These are phyloP conservation scores for Ophion ellenae DNA, from an alignment of 2,888 invertebrate genomes.

Conservation along the genomic window DNA sequence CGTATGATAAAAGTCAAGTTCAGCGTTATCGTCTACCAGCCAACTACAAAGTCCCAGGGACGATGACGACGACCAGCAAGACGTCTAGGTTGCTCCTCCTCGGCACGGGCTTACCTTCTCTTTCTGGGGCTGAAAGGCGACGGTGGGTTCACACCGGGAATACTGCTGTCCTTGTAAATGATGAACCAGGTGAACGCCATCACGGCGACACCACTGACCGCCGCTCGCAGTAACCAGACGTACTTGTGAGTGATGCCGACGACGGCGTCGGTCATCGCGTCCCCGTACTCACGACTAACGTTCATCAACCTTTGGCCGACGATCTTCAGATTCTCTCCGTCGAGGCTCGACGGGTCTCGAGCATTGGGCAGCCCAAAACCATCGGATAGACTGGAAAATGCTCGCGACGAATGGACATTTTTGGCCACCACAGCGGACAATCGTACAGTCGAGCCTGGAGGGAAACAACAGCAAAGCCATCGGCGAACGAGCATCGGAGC, in stretches of 20 bases:
- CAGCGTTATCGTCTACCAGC: slow-evolving; percentile 8
- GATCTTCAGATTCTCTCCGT: slow-evolving; percentile 30
- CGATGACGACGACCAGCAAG: neutral
- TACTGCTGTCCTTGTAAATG: slow-evolving; percentile 87
- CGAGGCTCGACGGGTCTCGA: slow-evolving; percentile 37
- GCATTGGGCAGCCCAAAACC: slow-evolving; percentile 38
- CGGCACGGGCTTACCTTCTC: slow-evolving; percentile 81
- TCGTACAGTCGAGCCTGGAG: slow-evolving; percentile 27
- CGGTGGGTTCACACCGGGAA: slow-evolving; percentile 87
- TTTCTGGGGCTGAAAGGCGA: slow-evolving; percentile 86
- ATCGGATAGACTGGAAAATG: slow-evolving; percentile 39
- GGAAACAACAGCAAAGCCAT: neutral
- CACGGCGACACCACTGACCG: slow-evolving; percentile 83
- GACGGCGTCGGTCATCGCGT: slow-evolving; percentile 54
- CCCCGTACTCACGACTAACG: slow-evolving; percentile 66
- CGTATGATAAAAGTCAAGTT: neutral
- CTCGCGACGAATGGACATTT: slow-evolving; percentile 9
- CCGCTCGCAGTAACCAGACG: slow-evolving; percentile 76
- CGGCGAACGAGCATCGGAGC: neutral
- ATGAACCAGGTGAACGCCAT: slow-evolving; percentile 86
- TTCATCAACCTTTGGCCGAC: slow-evolving; percentile 59
- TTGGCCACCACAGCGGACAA: neutral
- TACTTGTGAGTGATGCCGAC: slow-evolving; percentile 66
- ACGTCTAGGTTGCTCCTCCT: neutral
- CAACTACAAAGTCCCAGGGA: slow-evolving; percentile 16